Percentiles rank a stretch among this genome's conserved stretches.
Conservation (phyloP, 2,797 vertebrate species). For the Ptychadena robeensis region DNA sequence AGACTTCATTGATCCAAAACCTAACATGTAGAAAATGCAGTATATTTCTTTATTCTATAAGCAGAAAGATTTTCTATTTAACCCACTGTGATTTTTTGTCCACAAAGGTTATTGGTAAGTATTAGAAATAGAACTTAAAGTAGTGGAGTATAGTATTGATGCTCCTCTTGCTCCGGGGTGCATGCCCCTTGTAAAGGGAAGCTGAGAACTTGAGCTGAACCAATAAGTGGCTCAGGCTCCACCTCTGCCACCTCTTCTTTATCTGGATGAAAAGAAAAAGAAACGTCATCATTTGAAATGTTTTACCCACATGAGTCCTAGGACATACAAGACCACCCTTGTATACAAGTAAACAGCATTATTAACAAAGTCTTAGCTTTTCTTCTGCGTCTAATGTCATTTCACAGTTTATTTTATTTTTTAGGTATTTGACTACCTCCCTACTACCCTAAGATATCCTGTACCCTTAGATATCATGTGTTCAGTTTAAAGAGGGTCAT, state of each 20-base stretch:
- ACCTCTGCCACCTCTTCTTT: not conserved
- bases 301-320: no score
- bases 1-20: not conserved
- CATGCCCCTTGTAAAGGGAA: not conserved
- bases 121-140: conserved; percentile 31
- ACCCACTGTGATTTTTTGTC: no score
- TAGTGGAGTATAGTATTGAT: conserved; percentile 49
- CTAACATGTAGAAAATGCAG: not conserved
- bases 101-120: not conserved
- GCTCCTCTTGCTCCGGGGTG: conserved; percentile 12
- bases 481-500: no score
- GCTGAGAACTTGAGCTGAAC: conserved; percentile 17
- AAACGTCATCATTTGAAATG: not conserved
- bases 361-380: no score
- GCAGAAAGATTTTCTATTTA: not conserved
- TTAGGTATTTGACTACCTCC: no score
- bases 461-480: no score
- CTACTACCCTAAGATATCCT: no score
- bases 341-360: no score
- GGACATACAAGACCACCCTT: no score
- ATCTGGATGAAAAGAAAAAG: not conserved
- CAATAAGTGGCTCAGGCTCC: not conserved
- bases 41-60: not conserved
- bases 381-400: no score
- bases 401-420: no score